These are phyloP conservation scores for Zygogramma bicolorata DNA, from an alignment of 2,888 invertebrate genomes.

Conservation along the genomic window DNA sequence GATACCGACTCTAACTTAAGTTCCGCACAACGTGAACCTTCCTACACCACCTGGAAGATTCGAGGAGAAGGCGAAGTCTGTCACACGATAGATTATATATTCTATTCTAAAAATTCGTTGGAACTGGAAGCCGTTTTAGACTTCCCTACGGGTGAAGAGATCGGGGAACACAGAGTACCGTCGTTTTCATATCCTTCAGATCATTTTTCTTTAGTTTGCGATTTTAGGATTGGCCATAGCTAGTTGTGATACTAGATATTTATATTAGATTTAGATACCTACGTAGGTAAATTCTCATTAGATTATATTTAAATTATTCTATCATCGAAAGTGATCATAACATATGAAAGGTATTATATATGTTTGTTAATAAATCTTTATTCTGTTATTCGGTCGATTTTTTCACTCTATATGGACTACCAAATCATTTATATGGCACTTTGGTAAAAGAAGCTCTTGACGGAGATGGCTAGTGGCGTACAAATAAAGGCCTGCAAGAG, in stretches of 20 bases:
- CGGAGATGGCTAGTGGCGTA: no score
- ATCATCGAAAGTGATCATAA: neutral
- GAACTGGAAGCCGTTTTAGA: constrained; percentile 71
- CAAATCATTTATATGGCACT: no score
- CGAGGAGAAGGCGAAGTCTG: constrained; percentile 78
- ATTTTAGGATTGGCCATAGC: constrained; percentile 65
- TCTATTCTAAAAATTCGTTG: constrained; percentile 72
- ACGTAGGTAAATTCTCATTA: constrained; percentile 8
- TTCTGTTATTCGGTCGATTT: neutral
- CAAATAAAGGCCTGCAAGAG: no score
- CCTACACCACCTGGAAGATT: constrained; percentile 83
- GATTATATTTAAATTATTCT: constrained; percentile 4
- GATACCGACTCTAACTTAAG: constrained; percentile 39
- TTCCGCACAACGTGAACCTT: constrained; percentile 70
- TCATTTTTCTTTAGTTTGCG: constrained; percentile 80
- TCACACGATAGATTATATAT: constrained; percentile 82
- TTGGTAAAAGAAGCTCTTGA: no score
- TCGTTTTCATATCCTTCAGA: constrained; percentile 80
- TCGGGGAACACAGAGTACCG: constrained; percentile 77
- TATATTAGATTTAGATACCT: constrained; percentile 11
- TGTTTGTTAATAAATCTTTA: neutral
- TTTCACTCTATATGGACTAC: neutral
- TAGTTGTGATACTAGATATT: constrained; percentile 22
- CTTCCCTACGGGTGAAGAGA: constrained; percentile 75
- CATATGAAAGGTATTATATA: constrained; percentile 7